A percentile compares a stretch with the other conserved stretches of the same genome.
Evolutionary conservation across 2,113 vertebrate species (phyloP).

Genomic region (Turnix velox): DNA sequence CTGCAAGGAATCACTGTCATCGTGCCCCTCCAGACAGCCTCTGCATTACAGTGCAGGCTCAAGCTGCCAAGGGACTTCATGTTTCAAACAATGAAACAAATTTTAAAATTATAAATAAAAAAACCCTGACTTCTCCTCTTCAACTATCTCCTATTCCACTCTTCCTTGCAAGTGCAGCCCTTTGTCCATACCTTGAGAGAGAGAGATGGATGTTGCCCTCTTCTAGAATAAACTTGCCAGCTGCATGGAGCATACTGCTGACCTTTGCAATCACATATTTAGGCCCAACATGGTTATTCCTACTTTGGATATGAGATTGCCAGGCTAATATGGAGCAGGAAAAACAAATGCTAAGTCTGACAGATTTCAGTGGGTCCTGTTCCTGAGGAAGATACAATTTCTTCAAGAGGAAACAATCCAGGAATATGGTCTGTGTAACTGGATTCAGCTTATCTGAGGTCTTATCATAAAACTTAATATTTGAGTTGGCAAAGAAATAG

Average conservation of each 20-base stretch:
- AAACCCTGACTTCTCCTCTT: not conserved
- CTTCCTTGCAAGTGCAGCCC: not conserved
- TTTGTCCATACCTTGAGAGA: not conserved
- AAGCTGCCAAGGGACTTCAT: not conserved
- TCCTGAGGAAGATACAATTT: not conserved
- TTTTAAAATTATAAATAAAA: too few relatives aligned
- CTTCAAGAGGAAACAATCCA: not conserved
- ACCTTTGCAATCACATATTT: not conserved
- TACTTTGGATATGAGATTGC: not conserved
- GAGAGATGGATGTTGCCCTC: not conserved
- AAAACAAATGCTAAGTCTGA: not conserved
- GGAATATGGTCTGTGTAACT: not conserved
- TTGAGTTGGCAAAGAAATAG: not conserved
- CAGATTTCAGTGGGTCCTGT: not conserved
- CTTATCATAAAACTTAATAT: not conserved
- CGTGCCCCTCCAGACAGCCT: constrained; percentile 2
- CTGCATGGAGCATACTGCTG: not conserved
- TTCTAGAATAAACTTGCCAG: not conserved
- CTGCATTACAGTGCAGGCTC: not conserved
- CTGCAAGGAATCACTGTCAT: not conserved
- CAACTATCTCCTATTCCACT: not conserved
- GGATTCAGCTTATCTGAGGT: not conserved
- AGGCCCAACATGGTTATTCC: not conserved
- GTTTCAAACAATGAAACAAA: not conserved
- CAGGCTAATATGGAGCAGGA: not conserved